A percentile compares a stretch with the other conserved stretches of the same genome.
These are phyloP conservation scores for Asarcornis scutulata DNA, from an alignment of 2,113 vertebrate species.

Conservation along the genomic window DNA sequence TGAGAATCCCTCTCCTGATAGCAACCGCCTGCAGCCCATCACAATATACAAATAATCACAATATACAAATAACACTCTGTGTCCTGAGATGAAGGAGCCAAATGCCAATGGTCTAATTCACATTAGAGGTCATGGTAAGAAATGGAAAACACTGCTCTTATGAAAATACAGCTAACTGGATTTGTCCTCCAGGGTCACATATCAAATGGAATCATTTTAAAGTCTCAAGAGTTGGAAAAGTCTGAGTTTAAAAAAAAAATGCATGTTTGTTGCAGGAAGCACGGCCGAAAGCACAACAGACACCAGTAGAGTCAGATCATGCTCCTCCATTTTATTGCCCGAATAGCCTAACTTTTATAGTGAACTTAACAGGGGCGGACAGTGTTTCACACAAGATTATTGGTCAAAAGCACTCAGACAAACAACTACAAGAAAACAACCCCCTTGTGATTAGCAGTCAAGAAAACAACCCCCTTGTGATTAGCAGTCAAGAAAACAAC, in stretches of 20 bases:
- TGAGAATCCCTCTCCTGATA: not conserved
- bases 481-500: too few species aligned
- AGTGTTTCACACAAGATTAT: too few species aligned
- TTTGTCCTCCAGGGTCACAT: slow-evolving; percentile 24
- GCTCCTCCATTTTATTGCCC: too few species aligned
- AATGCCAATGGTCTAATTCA: not conserved
- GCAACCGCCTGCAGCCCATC: not conserved
- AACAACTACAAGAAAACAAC: too few species aligned
- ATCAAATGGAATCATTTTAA: slow-evolving; percentile 29
- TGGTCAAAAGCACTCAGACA: too few species aligned
- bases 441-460: too few species aligned
- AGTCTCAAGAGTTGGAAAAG: slow-evolving; percentile 30
- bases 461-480: too few species aligned
- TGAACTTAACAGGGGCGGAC: too few species aligned
- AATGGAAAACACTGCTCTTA: not conserved
- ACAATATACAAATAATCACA: not conserved
- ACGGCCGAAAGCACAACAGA: too few species aligned
- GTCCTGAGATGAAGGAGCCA: not conserved
- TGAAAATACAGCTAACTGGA: slow-evolving; percentile 24
- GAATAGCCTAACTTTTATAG: too few species aligned
- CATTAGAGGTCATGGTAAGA: not conserved
- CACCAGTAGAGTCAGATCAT: too few species aligned
- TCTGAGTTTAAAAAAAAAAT: slow-evolving; percentile 17
- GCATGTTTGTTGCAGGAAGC: not conserved
- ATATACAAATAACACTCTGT: not conserved